Base-by-base conservation (phyloP, 2,888 invertebrate species). In the Mesopsocus fuscifrons region DNA sequence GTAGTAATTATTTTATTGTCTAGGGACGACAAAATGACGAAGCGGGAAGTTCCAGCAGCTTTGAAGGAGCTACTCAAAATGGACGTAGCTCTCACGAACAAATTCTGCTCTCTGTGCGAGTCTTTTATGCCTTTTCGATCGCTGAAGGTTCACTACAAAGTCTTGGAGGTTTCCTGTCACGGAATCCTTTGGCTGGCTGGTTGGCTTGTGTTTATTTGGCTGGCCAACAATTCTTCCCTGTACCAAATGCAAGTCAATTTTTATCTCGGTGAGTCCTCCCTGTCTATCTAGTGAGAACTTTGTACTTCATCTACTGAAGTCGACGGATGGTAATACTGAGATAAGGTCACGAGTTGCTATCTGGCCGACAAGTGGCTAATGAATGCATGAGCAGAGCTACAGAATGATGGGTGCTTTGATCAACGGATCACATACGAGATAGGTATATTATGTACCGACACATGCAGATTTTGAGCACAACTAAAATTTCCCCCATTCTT, bases 211-310 rank as follows among this genome's bases (percentile, higher is more conserved):
- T 77, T 81, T 48, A 76, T 85, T 48, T 83, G 83, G 77, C 58
- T 85, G 32, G 65, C 79, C 20, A 74, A 77, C 54, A 73, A 68
- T 51, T 69, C 70, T 49, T 63, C 69, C 6, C 62, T 82, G 21
- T 75, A 83, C 54, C 78, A 83, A 62, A 67, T 87, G 61, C 80
- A 88, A 68, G 72, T 88, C 3, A 92, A 92, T 60, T 72, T 89
- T 62, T 63, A 89, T 15, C 61, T 85, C 54, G 89, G 85, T 83
- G 68, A 62, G 64, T 53, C 45, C 21, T 33, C 9, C n/a, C n/a
- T n/a, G n/a, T 6, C 3, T n/a, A 2, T 34, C 3, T 9, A 18
- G 6, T 11, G 11, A 8, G 34, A 11, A 11, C 34, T 11, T 11
- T 2, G 11, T 8, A 34, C 32, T 35, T n/a, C n/a, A n/a, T n/a